phyloP scores from a whole-genome alignment of 1,140 invertebrate species.

The Aphaenogaster floridana region DNA sequence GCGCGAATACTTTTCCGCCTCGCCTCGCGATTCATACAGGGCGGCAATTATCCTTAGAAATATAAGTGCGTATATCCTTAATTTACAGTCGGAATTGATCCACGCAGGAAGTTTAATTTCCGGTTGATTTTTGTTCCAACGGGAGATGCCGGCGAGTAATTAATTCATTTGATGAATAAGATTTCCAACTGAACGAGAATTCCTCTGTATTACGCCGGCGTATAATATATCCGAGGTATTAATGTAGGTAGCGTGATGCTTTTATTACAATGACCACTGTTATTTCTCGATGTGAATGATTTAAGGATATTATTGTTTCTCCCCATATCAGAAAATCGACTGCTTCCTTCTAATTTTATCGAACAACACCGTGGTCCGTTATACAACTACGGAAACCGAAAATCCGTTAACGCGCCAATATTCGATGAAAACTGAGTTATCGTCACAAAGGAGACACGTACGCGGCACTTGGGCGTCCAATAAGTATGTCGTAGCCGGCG shows the following conservation, averaged over 20 bases:
- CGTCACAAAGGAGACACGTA: slow-evolving; percentile 36
- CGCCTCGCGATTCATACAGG: slow-evolving; percentile 25
- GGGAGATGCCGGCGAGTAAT: slow-evolving; percentile 5
- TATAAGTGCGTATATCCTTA: slow-evolving; percentile 14
- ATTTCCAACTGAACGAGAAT: slow-evolving; percentile 24
- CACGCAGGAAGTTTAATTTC: slow-evolving; percentile 55
- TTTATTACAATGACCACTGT: too few relatives aligned
- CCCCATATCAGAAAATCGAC: not conserved
- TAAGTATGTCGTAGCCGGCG: slow-evolving; percentile 38
- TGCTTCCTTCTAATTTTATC: not conserved
- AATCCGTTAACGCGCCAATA: slow-evolving; percentile 58
- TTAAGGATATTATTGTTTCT: not conserved
- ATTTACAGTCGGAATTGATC: slow-evolving; percentile 45
- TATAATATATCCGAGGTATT: not conserved
- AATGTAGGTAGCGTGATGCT: not conserved
- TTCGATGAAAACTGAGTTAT: slow-evolving; percentile 51
- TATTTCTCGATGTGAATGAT: not conserved
- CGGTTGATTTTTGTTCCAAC: slow-evolving; percentile 41
- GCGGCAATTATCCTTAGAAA: slow-evolving; percentile 37
- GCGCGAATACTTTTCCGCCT: slow-evolving; percentile 36
- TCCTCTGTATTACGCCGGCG: not conserved
- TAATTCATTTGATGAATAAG: slow-evolving; percentile 43
- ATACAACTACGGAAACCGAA: slow-evolving; percentile 22
- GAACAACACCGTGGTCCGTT: not conserved
- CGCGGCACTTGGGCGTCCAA: slow-evolving; percentile 12